Evolutionary conservation across 2,113 vertebrate genomes (phyloP).

Genomic region (Neolamprologus ventralis): DNA sequence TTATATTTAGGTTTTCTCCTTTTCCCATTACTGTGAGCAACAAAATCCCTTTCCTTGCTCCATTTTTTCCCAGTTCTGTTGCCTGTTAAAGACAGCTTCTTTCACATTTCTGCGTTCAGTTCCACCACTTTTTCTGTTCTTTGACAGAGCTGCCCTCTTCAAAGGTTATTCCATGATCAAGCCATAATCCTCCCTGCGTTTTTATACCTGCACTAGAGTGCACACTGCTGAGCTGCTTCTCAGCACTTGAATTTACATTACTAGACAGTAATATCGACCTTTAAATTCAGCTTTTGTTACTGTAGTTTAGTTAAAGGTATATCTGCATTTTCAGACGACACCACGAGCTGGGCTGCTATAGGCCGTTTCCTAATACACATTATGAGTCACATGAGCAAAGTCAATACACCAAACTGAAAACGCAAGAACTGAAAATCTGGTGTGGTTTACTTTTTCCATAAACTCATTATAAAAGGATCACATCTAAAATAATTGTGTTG

Average conservation of each 20-base stretch:
- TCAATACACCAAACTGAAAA: constrained; percentile 12
- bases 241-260: neutral
- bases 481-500: neutral
- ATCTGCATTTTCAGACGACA: neutral
- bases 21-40: neutral
- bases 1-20: neutral
- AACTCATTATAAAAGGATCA: constrained; percentile 32
- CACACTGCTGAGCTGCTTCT: neutral
- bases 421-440: constrained; percentile 8
- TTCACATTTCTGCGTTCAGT: neutral
- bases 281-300: neutral
- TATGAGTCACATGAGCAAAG: constrained; percentile 5
- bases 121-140: neutral
- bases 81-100: neutral
- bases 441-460: neutral
- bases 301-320: neutral
- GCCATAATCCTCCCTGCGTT: neutral
- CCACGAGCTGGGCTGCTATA: neutral
- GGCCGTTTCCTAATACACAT: neutral
- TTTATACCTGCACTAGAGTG: neutral
- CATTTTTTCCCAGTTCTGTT: neutral
- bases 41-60: neutral
- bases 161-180: constrained; percentile 11
- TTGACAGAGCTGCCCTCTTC: neutral
- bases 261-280: neutral